These are phyloP conservation scores for Climacteris rufus DNA, from an alignment of 2,113 vertebrate genomes.

Conservation along the genomic window DNA sequence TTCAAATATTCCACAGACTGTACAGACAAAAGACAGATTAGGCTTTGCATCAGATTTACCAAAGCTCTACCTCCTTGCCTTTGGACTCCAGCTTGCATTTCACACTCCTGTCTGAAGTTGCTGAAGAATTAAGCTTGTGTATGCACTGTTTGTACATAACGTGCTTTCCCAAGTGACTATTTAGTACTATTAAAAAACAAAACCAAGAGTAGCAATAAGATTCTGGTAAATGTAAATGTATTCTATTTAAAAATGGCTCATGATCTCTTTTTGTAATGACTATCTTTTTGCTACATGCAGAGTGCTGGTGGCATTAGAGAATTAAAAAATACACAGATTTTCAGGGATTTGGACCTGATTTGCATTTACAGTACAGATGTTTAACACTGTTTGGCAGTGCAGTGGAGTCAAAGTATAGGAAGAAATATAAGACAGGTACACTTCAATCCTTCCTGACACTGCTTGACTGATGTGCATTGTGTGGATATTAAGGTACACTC, in stretches of 20 bases:
- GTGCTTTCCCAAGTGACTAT: slow-evolving; percentile 35
- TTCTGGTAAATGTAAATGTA: slow-evolving; percentile 3
- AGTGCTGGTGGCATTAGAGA: not conserved
- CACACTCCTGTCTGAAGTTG: slow-evolving; percentile 30
- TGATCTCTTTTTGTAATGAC: not conserved
- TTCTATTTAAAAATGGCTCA: not conserved
- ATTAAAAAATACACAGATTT: not conserved
- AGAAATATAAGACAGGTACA: not conserved
- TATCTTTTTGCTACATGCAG: not conserved
- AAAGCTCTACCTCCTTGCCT: slow-evolving; percentile 3
- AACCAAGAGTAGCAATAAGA: not conserved
- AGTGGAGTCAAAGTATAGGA: not conserved
- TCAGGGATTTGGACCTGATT: not conserved
- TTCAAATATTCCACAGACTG: slow-evolving; percentile 20
- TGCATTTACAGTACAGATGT: not conserved
- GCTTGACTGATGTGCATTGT: not conserved
- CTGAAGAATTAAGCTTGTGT: slow-evolving; percentile 27
- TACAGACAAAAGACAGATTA: slow-evolving; percentile 34
- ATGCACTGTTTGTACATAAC: not conserved
- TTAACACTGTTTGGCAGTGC: not conserved
- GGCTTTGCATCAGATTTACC: slow-evolving; percentile 40
- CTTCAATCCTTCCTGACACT: not conserved
- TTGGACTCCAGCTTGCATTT: slow-evolving; percentile 37
- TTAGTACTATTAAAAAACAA: slow-evolving; percentile 7
- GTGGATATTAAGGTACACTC: not conserved